Base-by-base conservation (phyloP, 2,888 invertebrate genomes). In the Pyrocoelia pectoralis region DNA sequence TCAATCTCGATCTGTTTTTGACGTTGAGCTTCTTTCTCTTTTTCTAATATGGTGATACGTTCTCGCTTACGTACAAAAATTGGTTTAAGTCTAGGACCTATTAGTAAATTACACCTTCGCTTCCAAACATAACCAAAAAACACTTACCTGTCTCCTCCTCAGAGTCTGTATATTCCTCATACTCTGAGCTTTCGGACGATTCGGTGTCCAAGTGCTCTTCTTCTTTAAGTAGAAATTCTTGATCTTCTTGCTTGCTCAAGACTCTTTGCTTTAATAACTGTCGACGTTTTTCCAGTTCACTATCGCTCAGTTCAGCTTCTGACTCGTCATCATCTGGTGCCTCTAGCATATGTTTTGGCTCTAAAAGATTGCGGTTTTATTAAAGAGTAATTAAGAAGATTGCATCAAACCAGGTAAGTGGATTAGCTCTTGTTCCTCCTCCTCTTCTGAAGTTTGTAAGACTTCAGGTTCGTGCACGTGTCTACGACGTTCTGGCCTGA, bases 51-150 rank as follows among this genome's bases (percentile, higher is more conserved):
- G 0, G 98, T 98, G 69, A 98, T 92, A 60, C 99, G 86, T 74
- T 99, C 98, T 60, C 91, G 89, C 72, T 96, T 97, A 67, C 94
- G 85, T 0, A 98, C 96, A 83, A 97, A 98, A 0, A 98, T 93
- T 0, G 97, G 98, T 77, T 97, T 98, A 6, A 98, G 86, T 58
- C 97, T 84, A 0, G 97, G 96, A 85, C 86, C 33, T 33, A 33
- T n/a, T 4, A 24, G 4, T 5, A 6, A 24, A 24, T 24, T 24
- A n/a, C n/a, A n/a, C n/a, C n/a, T n/a, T n/a, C n/a, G n/a, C n/a
- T n/a, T n/a, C n/a, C n/a, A n/a, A n/a, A n/a, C n/a, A n/a, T n/a
- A n/a, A n/a, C n/a, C n/a, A n/a, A n/a, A 24, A 3, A 24, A 24
- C 24, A 3, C 24, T 24, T 33, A 33, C 33, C 87, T 61, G 93